A percentile compares a stretch with the other conserved stretches of the same genome.
These are phyloP conservation scores for Nymphalis io DNA, from an alignment of 1,140 invertebrate genomes.

Conservation along the genomic window DNA sequence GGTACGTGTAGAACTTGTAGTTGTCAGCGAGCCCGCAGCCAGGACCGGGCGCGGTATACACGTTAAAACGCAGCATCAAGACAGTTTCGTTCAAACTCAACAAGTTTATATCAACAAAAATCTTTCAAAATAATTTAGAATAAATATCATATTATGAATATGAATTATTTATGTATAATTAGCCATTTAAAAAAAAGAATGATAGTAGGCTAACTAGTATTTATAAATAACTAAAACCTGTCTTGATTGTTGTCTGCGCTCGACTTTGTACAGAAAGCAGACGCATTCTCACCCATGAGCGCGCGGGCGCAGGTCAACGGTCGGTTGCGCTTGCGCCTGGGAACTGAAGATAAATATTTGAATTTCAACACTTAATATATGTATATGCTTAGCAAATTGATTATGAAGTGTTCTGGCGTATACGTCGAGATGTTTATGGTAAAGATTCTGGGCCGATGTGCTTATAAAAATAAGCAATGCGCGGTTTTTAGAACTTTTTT, in stretches of 20 bases:
- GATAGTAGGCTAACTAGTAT: background rate
- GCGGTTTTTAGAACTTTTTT: slow-evolving; percentile 16
- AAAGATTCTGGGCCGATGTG: slow-evolving; percentile 51
- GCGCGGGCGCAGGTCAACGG: slow-evolving; percentile 72
- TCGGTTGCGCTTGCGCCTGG: slow-evolving; percentile 66
- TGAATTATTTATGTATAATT: too few species aligned
- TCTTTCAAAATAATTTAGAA: too few species aligned
- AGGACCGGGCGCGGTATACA: slow-evolving; percentile 18
- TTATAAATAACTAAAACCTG: slow-evolving; percentile 15
- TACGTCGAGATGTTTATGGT: slow-evolving; percentile 56
- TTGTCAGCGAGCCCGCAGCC: slow-evolving; percentile 45
- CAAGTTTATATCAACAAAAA: background rate
- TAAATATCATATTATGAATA: too few species aligned
- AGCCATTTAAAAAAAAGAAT: too few species aligned
- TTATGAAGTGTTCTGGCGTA: slow-evolving; percentile 62
- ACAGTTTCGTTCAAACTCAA: background rate
- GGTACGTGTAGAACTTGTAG: slow-evolving; percentile 46
- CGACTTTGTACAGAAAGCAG: slow-evolving; percentile 53
- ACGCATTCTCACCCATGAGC: slow-evolving; percentile 59
- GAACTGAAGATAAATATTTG: slow-evolving; percentile 79
- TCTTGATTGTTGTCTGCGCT: slow-evolving; percentile 29
- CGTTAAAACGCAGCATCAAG: slow-evolving; percentile 6
- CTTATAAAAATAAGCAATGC: slow-evolving; percentile 23
- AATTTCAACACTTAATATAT: slow-evolving; percentile 78
- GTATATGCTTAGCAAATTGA: slow-evolving; percentile 76